Percentiles rank a stretch among this genome's conserved stretches.
These are phyloP conservation scores for Microtus richardsoni DNA, from an alignment of 2,113 vertebrate genomes.

Conservation along the genomic window DNA sequence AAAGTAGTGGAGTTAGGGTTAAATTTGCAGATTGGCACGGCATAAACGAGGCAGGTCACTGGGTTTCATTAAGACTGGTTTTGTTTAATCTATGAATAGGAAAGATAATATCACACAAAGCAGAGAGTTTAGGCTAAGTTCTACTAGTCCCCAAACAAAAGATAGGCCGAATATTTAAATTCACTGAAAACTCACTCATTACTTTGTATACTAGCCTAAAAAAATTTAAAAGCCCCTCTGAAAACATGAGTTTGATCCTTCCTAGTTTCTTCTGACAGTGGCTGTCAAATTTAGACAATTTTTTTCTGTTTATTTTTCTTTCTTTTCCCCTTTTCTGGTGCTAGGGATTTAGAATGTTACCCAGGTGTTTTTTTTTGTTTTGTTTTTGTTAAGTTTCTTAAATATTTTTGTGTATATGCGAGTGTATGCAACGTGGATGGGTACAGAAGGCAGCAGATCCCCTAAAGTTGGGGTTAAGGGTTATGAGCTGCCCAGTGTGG, in stretches of 20 bases:
- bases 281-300: neutral
- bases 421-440: neutral
- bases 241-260: neutral
- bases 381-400: neutral
- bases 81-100: conserved; percentile 2
- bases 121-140: conserved; percentile 9
- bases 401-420: neutral
- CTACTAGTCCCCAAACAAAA: conserved; percentile 1
- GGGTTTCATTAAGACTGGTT: neutral
- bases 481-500: neutral
- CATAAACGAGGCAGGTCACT: neutral
- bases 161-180: neutral
- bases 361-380: neutral
- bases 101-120: neutral
- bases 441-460: neutral
- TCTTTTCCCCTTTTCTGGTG: neutral
- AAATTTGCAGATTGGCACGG: conserved; percentile 3
- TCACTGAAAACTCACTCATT: neutral
- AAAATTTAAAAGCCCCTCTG: neutral
- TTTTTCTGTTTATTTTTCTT: neutral
- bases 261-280: neutral
- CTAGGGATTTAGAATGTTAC: neutral
- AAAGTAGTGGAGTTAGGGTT: neutral
- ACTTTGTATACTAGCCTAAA: neutral
- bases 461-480: neutral